Base-by-base conservation (phyloP, 2,888 invertebrate genomes). In the Heterodera filipjevi region DNA sequence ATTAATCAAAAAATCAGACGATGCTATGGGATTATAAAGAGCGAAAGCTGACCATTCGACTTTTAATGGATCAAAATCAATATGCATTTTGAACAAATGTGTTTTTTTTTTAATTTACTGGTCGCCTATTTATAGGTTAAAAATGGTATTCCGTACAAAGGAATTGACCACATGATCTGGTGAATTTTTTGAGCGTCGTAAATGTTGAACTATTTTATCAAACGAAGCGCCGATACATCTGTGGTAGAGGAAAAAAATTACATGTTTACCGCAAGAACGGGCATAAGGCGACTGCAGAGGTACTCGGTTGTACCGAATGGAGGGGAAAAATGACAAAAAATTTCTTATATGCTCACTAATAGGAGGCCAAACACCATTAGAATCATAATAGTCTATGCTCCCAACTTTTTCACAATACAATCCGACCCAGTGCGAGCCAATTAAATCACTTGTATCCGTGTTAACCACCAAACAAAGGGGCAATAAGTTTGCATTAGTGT, bases 341-440 rank as follows among this genome's bases (percentile, higher is more conserved):
- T 68, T 10, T 16, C 19, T 19, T 19, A 68, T 68, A 19, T 68
- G 39, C 39, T 39, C 39, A 35, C 72, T 71, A 6, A 72, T 30
- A 6, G 72, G 72, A 1, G 75, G 75, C 75, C 59, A 46, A 12
- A 75, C 22, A 19, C 66, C 78, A 19, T 27, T 66, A n/a, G 78
- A 78, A 66, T 78, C 78, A 22, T 66, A 78, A 78, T 78, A 78
- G 3, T 78, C 78, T 8, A 76, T 35, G 16, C 27, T 12, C 6
- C 22, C 6, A 12, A 64, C 0, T 8, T 5, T 3, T 0, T 39
- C 27, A 16, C 78, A 77, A 68, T 30, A 78, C 14, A 78, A 33
- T 3, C 64, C 79, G 3, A 78, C 68, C 78, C 78, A 78, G 27
- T 78, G 78, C 5, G 78, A 5, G n/a, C 78, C 78, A 22, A 8